A percentile compares a stretch with the other conserved stretches of the same genome.
phyloP scores from a whole-genome alignment of 2,113 vertebrate genomes.

The Notechis scutatus region DNA sequence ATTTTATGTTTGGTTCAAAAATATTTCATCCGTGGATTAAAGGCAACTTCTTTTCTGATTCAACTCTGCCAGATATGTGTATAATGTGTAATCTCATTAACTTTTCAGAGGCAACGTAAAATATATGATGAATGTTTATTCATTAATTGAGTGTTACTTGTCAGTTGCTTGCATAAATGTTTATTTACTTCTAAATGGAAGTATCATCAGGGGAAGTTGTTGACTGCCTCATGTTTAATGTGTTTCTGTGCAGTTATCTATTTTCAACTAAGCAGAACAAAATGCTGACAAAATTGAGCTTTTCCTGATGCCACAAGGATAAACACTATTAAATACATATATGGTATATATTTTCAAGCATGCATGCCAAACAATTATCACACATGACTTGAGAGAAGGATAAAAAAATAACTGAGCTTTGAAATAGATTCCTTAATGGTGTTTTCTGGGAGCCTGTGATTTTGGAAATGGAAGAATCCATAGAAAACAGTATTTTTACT shows the following conservation, averaged over 20 bases:
- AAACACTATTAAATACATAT: slow-evolving; percentile 25
- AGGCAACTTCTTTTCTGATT: neutral
- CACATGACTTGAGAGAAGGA: slow-evolving; percentile 30
- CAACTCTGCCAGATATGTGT: neutral
- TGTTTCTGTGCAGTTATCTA: neutral
- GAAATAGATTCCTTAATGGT: slow-evolving; percentile 24
- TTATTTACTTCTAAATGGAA: slow-evolving; percentile 28
- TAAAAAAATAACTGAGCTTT: slow-evolving; percentile 27
- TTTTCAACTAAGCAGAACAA: slow-evolving; percentile 14
- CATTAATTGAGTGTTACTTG: neutral
- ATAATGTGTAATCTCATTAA: neutral
- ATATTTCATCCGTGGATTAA: neutral
- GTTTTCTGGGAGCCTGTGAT: slow-evolving; percentile 26
- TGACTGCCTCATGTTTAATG: neutral
- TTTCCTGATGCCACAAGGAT: slow-evolving; percentile 19
- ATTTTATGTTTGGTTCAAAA: neutral
- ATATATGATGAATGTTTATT: neutral
- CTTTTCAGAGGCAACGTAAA: neutral
- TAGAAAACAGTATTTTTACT: slow-evolving; percentile 6
- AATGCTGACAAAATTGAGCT: neutral
- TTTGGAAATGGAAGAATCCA: slow-evolving; percentile 26
- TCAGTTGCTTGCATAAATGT: neutral
- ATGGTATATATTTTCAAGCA: neutral
- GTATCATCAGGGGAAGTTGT: neutral
- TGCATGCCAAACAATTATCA: slow-evolving; percentile 13